A percentile compares a stretch with the other conserved stretches of the same genome.
phyloP scores from a whole-genome alignment of 2,113 vertebrate species.

The Nothocercus julius region DNA sequence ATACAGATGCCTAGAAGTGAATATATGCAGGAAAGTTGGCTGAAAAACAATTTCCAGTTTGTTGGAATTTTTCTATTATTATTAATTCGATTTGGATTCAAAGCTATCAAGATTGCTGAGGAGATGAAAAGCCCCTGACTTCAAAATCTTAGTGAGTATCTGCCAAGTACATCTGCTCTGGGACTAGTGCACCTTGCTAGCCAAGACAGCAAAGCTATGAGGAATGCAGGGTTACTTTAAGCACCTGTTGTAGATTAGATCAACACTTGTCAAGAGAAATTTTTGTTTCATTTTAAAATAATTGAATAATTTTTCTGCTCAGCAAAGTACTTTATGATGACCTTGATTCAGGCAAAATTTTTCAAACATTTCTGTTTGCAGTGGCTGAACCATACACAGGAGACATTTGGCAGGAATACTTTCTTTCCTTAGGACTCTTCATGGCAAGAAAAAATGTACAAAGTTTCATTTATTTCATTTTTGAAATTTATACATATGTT shows the following conservation, averaged over 20 bases:
- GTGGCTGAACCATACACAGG: background rate
- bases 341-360: constrained; percentile 4
- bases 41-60: constrained; percentile 3
- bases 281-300: background rate
- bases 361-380: constrained; percentile 21
- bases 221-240: constrained; percentile 4
- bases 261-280: constrained; percentile 13
- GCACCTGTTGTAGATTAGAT: constrained; percentile 16
- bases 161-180: constrained; percentile 53
- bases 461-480: constrained; percentile 44
- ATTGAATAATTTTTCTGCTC: background rate
- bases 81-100: constrained; percentile 18
- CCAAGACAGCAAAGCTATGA: constrained; percentile 50
- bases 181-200: constrained; percentile 51
- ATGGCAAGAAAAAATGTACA: background rate
- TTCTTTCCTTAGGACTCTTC: constrained; percentile 26
- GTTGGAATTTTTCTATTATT: background rate
- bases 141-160: constrained; percentile 8
- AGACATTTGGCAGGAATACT: constrained; percentile 1
- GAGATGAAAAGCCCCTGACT: constrained; percentile 28
- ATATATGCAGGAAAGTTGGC: background rate
- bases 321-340: background rate
- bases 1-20: background rate
- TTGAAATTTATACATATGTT: constrained; percentile 13
- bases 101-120: background rate